These are phyloP conservation scores for Ursus arctos DNA, from an alignment of 2,113 vertebrate genomes.

Conservation along the genomic window DNA sequence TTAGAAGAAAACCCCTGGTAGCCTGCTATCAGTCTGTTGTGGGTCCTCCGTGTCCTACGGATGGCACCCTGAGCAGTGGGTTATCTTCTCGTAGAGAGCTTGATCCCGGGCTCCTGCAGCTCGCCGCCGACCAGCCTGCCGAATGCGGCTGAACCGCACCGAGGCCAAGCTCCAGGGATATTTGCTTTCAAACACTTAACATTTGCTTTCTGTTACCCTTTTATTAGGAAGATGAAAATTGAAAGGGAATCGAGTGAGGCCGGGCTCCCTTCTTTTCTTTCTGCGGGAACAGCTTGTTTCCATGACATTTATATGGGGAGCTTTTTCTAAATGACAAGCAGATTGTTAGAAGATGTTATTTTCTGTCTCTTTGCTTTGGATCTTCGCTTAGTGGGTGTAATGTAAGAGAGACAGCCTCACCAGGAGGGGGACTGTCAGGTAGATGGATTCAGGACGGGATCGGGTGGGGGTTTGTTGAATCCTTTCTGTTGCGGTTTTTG, in stretches of 20 bases:
- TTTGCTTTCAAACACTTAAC: conserved; percentile 82
- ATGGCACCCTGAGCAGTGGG: neutral
- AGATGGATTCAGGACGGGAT: neutral
- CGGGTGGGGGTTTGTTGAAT: neutral
- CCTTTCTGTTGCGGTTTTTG: conserved; percentile 65
- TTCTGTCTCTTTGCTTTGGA: conserved; percentile 77
- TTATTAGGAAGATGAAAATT: conserved; percentile 80
- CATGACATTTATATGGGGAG: conserved; percentile 86
- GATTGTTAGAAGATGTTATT: conserved; percentile 81
- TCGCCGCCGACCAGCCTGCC: neutral
- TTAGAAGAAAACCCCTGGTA: neutral
- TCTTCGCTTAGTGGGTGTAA: conserved; percentile 74
- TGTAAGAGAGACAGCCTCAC: conserved; percentile 77
- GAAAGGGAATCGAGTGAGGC: conserved; percentile 71
- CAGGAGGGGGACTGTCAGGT: conserved; percentile 73
- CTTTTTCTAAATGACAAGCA: conserved; percentile 87
- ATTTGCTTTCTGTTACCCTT: conserved; percentile 82
- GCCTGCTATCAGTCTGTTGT: neutral
- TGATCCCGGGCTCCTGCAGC: neutral
- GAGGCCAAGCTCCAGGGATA: conserved; percentile 61
- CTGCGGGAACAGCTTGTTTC: conserved; percentile 83
- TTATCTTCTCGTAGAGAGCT: conserved; percentile 24
- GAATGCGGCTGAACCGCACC: neutral
- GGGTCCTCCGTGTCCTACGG: neutral
- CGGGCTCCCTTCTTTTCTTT: conserved; percentile 76